Evolutionary conservation across 2,888 invertebrate species (phyloP).

Genomic region (Dryobota labecula): DNA sequence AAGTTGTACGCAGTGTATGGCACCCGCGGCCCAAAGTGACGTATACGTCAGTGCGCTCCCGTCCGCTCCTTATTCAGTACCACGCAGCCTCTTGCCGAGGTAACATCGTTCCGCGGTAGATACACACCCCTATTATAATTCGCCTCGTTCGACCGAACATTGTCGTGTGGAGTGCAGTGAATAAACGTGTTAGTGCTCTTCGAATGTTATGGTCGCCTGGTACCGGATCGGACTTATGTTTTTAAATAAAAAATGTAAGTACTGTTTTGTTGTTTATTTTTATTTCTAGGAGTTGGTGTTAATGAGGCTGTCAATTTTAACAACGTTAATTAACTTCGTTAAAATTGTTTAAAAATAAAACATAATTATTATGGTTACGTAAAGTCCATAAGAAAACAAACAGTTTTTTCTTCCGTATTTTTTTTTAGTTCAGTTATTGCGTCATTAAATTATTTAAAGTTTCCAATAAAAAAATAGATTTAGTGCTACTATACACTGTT

Average conservation of each 20-base stretch:
- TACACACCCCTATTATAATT: constrained; percentile 51
- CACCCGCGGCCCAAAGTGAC: constrained; percentile 71
- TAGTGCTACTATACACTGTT: not conserved
- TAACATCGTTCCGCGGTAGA: constrained; percentile 70
- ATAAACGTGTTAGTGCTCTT: constrained; percentile 72
- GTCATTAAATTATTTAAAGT: no score
- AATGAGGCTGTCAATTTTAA: not conserved
- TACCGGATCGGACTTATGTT: constrained; percentile 62
- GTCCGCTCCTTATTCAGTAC: constrained; percentile 83
- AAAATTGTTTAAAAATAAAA: not conserved
- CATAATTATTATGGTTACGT: no score
- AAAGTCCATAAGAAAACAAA: no score
- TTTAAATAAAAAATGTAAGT: constrained; percentile 76
- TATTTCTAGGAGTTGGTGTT: not conserved
- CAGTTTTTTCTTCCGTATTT: no score
- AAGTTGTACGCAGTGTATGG: constrained; percentile 76
- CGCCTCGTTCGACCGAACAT: constrained; percentile 58
- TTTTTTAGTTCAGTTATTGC: no score
- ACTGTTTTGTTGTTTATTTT: constrained; percentile 13
- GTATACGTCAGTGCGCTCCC: constrained; percentile 79
- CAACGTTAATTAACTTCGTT: not conserved
- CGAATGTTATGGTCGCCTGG: constrained; percentile 64
- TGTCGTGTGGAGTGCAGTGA: constrained; percentile 86
- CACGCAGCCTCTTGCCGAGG: constrained; percentile 85
- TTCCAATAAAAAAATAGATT: not conserved